Conservation (phyloP, 1,140 invertebrate species). For the Asobara japonica region DNA sequence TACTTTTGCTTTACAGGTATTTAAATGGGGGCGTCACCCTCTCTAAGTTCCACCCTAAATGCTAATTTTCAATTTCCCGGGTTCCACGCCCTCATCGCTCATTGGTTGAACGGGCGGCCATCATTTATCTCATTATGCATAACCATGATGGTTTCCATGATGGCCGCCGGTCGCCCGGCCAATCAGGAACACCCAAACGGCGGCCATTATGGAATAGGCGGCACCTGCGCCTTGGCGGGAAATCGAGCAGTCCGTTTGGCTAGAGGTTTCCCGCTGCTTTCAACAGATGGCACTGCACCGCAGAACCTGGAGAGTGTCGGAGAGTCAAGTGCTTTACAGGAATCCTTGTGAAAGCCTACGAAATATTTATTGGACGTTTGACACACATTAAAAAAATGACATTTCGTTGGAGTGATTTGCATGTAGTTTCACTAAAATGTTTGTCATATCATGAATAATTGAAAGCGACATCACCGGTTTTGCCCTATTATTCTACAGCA, state of each 20-base stretch:
- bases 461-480: too few species aligned
- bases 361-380: too few species aligned
- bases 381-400: too few species aligned
- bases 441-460: too few species aligned
- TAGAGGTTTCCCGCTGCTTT: constrained; percentile 31
- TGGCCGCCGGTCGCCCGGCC: constrained; percentile 56
- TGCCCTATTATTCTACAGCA: too few species aligned
- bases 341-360: too few species aligned
- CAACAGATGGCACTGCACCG: constrained; percentile 56
- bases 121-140: constrained; percentile 60
- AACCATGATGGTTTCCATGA: constrained; percentile 59
- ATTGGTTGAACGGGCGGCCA: constrained; percentile 61
- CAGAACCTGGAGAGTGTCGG: background rate
- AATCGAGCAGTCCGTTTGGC: constrained; percentile 37
- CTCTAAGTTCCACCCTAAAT: constrained; percentile 30
- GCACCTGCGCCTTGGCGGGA: constrained; percentile 53
- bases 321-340: background rate
- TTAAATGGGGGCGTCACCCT: constrained; percentile 14
- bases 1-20: too few species aligned
- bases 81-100: constrained; percentile 47
- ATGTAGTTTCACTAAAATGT: too few species aligned
- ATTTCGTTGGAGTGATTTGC: too few species aligned
- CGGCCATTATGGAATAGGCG: constrained; percentile 55
- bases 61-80: constrained; percentile 47
- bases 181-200: constrained; percentile 48